Percentiles rank a stretch among this genome's conserved stretches.
Conservation (phyloP, 2,113 vertebrate species). For the Eubucco bourcierii region DNA sequence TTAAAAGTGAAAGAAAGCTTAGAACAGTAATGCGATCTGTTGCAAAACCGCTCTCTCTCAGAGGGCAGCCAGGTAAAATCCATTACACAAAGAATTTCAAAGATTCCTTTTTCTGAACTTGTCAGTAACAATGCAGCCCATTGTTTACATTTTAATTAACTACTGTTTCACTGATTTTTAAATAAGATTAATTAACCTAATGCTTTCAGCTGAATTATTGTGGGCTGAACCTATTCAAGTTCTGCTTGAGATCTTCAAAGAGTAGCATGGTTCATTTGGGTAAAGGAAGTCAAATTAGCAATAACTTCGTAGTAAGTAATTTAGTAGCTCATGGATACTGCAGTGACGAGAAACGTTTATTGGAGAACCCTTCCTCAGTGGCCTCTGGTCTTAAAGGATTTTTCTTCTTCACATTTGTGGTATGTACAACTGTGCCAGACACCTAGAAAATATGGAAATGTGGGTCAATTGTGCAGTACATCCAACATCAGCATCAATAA, state of each 20-base stretch:
- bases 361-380: not conserved
- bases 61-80: conserved; percentile 65
- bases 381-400: not conserved
- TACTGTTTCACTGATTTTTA: conserved; percentile 76
- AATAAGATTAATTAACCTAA: conserved; percentile 72
- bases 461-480: not conserved
- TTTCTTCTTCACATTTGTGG: not conserved
- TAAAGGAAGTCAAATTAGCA: conserved; percentile 73
- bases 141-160: conserved; percentile 81
- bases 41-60: conserved; percentile 3
- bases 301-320: conserved; percentile 54
- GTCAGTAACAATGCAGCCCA: conserved; percentile 67
- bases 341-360: conserved; percentile 50
- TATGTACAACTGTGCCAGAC: not conserved
- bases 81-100: conserved; percentile 72
- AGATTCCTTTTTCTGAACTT: conserved; percentile 47
- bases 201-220: conserved; percentile 69
- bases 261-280: conserved; percentile 49
- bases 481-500: not conserved
- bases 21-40: conserved; percentile 57
- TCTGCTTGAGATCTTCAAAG: conserved; percentile 71
- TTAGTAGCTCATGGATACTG: conserved; percentile 39
- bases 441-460: not conserved
- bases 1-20: conserved; percentile 52
- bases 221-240: conserved; percentile 62